phyloP scores from a whole-genome alignment of 2,888 invertebrate species.

The Diplazon laetatorius region DNA sequence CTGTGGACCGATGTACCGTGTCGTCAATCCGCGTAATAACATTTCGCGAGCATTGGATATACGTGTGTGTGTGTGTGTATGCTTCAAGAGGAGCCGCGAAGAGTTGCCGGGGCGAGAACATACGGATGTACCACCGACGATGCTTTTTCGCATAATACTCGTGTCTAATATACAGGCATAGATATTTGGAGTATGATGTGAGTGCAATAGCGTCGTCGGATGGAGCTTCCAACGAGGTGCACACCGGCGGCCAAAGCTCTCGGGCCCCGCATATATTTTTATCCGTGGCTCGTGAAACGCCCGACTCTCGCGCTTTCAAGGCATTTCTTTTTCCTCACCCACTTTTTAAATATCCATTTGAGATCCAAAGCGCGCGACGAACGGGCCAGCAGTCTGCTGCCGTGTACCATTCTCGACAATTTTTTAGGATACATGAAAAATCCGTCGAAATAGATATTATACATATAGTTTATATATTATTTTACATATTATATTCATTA shows the following conservation, averaged over 20 bases:
- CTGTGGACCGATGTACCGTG: background rate
- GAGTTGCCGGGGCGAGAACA: background rate
- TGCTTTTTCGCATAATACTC: slow-evolving; percentile 23
- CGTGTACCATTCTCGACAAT: background rate
- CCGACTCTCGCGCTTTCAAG: slow-evolving; percentile 65
- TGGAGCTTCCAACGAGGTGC: slow-evolving; percentile 35
- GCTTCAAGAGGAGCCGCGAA: too few species aligned
- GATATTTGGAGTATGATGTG: background rate
- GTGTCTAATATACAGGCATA: background rate
- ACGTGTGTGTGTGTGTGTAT: background rate
- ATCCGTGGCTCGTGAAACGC: slow-evolving; percentile 32
- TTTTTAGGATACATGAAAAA: too few species aligned
- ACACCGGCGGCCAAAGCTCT: slow-evolving; percentile 37
- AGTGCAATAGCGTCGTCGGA: slow-evolving; percentile 3
- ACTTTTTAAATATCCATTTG: slow-evolving; percentile 70
- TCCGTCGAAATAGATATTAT: too few species aligned
- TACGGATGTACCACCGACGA: background rate
- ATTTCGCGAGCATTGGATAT: background rate
- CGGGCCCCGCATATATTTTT: slow-evolving; percentile 24
- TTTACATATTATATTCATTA: too few species aligned
- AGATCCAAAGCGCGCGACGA: slow-evolving; percentile 66
- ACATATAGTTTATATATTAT: too few species aligned
- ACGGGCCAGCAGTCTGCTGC: slow-evolving; percentile 31
- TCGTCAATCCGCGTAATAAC: slow-evolving; percentile 45
- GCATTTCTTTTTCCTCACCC: slow-evolving; percentile 61